phyloP scores from a whole-genome alignment of 2,888 invertebrate species.

The Epinotia bilunana region DNA sequence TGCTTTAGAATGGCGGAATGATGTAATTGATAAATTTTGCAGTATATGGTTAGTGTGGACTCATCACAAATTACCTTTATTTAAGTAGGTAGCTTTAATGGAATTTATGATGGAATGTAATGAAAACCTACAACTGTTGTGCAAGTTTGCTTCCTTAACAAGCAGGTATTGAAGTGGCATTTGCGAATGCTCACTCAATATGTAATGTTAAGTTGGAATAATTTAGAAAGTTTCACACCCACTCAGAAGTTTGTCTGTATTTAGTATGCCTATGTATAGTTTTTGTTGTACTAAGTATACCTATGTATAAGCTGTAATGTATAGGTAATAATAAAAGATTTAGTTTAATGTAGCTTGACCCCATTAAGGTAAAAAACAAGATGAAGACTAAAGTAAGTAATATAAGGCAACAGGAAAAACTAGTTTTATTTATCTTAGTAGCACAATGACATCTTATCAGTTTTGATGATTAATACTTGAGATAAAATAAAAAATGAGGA shows the following conservation, averaged over 20 bases:
- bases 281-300: not conserved
- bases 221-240: slow-evolving; percentile 63
- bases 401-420: not conserved
- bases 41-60: not conserved
- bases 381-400: no score
- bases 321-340: not conserved
- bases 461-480: slow-evolving; percentile 12
- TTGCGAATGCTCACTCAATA: slow-evolving; percentile 54
- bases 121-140: slow-evolving; percentile 15
- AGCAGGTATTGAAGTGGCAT: slow-evolving; percentile 46
- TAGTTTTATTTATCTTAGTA: slow-evolving; percentile 32
- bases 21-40: not conserved
- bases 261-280: not conserved
- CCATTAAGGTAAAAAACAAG: no score
- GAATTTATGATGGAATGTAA: not conserved
- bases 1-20: no score
- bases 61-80: not conserved
- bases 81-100: slow-evolving; percentile 1
- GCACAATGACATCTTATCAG: slow-evolving; percentile 25
- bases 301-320: not conserved
- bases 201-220: slow-evolving; percentile 59
- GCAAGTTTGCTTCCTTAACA: slow-evolving; percentile 24
- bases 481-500: slow-evolving; percentile 33
- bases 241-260: slow-evolving; percentile 4
- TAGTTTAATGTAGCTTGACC: not conserved